Conservation (phyloP, 2,888 invertebrate species). For the Agriopis leucophaearia region DNA sequence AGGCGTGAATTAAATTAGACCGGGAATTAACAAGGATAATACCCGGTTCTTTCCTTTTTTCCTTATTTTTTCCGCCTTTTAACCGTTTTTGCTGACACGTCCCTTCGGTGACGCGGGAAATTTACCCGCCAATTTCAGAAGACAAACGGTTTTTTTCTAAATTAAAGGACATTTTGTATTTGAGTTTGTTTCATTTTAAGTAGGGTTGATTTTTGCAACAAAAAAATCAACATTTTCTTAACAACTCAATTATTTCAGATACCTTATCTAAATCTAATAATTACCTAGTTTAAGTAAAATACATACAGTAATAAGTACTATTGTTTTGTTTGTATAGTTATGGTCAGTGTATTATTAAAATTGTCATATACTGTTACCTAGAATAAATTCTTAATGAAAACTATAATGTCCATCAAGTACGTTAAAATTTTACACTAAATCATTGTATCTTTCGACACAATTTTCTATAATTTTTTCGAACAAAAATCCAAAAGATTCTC, state of each 20-base stretch:
- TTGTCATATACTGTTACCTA: no score
- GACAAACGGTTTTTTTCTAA: conserved; percentile 39
- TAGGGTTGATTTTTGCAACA: neutral
- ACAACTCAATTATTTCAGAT: no score
- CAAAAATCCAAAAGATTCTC: neutral
- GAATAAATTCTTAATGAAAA: no score
- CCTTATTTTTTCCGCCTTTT: conserved; percentile 74
- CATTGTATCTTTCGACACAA: no score
- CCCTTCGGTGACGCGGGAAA: conserved; percentile 46
- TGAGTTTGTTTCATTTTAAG: neutral
- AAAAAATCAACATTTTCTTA: no score
- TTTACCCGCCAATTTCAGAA: conserved; percentile 46
- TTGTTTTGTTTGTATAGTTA: no score
- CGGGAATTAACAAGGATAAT: conserved; percentile 85
- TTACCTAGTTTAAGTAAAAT: no score
- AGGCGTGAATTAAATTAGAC: conserved; percentile 85
- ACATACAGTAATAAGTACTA: no score
- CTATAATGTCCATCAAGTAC: no score
- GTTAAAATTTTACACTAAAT: no score
- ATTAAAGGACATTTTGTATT: conserved; percentile 22
- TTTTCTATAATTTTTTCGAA: neutral
- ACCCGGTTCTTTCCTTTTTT: conserved; percentile 74
- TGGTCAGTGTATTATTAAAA: no score
- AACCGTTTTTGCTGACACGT: conserved; percentile 65
- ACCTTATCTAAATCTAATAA: no score